These are phyloP conservation scores for Andrena trimmerana DNA, from an alignment of 2,888 invertebrate species.

Conservation along the genomic window DNA sequence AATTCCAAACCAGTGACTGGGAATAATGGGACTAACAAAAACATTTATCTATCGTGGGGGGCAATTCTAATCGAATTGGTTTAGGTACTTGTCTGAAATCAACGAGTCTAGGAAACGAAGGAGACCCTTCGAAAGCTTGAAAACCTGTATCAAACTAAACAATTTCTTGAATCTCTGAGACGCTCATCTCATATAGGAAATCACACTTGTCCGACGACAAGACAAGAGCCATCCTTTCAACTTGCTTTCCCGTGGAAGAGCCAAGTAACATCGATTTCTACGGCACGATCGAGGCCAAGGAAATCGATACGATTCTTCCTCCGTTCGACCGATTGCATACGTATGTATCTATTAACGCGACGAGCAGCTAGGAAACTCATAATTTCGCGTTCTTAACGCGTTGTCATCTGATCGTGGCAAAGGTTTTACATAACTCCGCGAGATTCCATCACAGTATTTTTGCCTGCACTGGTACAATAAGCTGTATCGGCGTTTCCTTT, in stretches of 20 bases:
- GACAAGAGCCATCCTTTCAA: too few relatives aligned
- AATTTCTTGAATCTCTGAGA: too few relatives aligned
- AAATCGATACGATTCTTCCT: conserved; percentile 28
- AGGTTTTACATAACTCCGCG: conserved; percentile 76
- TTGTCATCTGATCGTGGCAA: conserved; percentile 78
- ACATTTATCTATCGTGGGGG: too few relatives aligned
- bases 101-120: too few relatives aligned
- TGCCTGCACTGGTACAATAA: conserved; percentile 45
- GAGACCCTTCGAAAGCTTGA: too few relatives aligned
- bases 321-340: conserved; percentile 52
- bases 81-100: too few relatives aligned
- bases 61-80: too few relatives aligned
- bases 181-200: too few relatives aligned
- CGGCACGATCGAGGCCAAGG: not conserved
- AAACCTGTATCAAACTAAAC: too few relatives aligned
- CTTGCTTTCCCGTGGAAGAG: not conserved
- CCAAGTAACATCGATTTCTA: not conserved
- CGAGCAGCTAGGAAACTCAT: conserved; percentile 74
- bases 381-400: conserved; percentile 78
- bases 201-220: too few relatives aligned
- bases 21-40: too few relatives aligned
- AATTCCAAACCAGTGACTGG: not conserved
- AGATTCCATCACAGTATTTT: conserved; percentile 61
- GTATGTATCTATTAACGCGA: conserved; percentile 64
- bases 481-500: conserved; percentile 47